Base-by-base conservation (phyloP, 1,140 invertebrate genomes). In the Pogonus chalceus region DNA sequence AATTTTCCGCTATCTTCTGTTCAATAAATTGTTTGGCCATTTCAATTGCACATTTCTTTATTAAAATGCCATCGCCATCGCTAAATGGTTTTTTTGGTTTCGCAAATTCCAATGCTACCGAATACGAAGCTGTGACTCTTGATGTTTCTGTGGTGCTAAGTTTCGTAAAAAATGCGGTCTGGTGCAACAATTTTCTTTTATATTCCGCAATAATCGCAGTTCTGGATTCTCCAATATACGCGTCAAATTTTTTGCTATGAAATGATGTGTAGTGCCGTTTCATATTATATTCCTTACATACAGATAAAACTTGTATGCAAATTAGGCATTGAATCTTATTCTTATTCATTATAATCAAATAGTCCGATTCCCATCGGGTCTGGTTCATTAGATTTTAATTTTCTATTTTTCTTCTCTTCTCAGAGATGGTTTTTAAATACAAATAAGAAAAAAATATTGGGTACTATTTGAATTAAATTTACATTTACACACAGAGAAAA, bases 261-360 rank as follows among this genome's bases (percentile, higher is more conserved):
- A 46, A 20, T 46, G 39, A 46, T 46, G 18, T 46, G 10, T 46
- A 46, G 39, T 46, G 39, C 39, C 39, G 7, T 46, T 46, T 46
- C 39, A 46, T 20, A 46, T 46, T 46, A 46, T 46, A 46, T 46
- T 46, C 39, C 39, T n/a, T 46, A 46, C 39, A 46, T 46, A 46
- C 39, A 46, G 39, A 46, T 18, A 46, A 46, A 46, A 46, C 39
- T 46, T 46, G 39, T 20, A 46, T 46, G 39, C 39, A 46, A 20
- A 46, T 46, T 46, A 46, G 39, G 39, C 18, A n/a, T n/a, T n/a
- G n/a, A n/a, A n/a, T n/a, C n/a, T n/a, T n/a, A n/a, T n/a, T n/a
- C n/a, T n/a, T n/a, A 46, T 46, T 46, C 7, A 46, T 12, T 46
- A 9, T 46, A 12, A 46, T 46, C 18, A 9, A 46, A 46, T 46